Evolutionary conservation across 2,888 invertebrate genomes (phyloP), one percentile per base, ranked within the genome.

Genomic region (Spilosoma lubricipeda): DNA sequence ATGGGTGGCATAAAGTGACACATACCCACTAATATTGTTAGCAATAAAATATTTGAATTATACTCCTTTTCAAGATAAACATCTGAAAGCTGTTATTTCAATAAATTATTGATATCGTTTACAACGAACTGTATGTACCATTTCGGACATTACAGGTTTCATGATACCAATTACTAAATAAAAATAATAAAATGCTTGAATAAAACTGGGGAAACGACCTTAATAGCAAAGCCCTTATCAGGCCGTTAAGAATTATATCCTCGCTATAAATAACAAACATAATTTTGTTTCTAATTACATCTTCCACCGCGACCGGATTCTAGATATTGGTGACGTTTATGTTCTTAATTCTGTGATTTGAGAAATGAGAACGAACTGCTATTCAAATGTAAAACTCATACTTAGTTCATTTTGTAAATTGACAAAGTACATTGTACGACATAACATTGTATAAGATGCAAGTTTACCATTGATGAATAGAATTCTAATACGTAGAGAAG

Each of bases 211-310:
- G 78, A 84, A 85, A 80, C 74, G 77, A 70, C 83, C 83, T 84
- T 85, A 85, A 82, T 83, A 81, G 81, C 74, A 78, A 33, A 52
- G 59, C 71, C 81, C 84, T 84, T 84, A 84, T 84, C 84, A 85
- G 85, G 77, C 74, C 75, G 75, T 77, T 77, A 82, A 85, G 78
- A 84, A 85, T 78, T 82, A 85, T 85, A 79, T 82, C 85, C 80
- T 67, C 67, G 72, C 59, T 66, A 72, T 83, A 79, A 78, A 82
- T 78, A 77, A 77, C 70, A 71, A 76, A 77, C 78, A 77, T 79
- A 78, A 74, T 76, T 84, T 70, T 72, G 68, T 82, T 77, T 80
- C 75, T 83, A 87, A 87, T 87, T 86, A 85, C 81, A 79, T 81
- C 82, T 85, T 75, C 72, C 23, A 80, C 72, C 81, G 81, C 82